phyloP scores from a whole-genome alignment of 1,140 invertebrate genomes.

The Trichonephila inaurata region DNA sequence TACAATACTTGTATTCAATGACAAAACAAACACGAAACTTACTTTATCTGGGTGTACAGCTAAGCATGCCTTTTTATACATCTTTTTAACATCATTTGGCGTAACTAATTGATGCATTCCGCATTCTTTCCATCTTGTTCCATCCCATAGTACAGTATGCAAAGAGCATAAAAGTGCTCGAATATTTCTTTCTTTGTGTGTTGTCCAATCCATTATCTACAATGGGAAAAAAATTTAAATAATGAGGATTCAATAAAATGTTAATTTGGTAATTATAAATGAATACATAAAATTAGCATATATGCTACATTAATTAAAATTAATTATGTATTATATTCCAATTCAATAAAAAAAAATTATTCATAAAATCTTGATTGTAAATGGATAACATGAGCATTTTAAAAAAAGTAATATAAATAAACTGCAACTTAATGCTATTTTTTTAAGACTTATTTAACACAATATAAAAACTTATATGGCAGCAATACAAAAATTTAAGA shows the following conservation, averaged over 20 bases:
- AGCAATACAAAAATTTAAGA: background rate
- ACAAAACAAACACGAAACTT: constrained; percentile 68
- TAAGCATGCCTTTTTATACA: constrained; percentile 96
- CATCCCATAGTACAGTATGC: constrained; percentile 96
- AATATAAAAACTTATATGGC: background rate
- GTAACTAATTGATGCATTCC: constrained; percentile 97
- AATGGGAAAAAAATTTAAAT: constrained; percentile 18
- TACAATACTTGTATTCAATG: no score
- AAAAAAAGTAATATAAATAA: background rate
- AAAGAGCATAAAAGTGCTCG: constrained; percentile 96
- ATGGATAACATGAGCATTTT: no score
- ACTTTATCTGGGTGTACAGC: constrained; percentile 99
- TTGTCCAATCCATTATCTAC: constrained; percentile 89
- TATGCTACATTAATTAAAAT: background rate
- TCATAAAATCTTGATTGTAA: no score
- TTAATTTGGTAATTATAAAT: background rate
- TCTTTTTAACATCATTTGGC: constrained; percentile 95
- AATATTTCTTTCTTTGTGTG: constrained; percentile 98
- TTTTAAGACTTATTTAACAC: background rate
- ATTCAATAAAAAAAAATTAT: no score
- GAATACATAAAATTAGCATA: background rate
- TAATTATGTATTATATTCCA: background rate
- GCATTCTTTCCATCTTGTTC: constrained; percentile 93
- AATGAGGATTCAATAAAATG: background rate
- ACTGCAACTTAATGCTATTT: background rate